Evolutionary conservation across 2,888 invertebrate genomes (phyloP), one percentile per base, ranked within the genome.

Genomic region (Pyrgus malvae): DNA sequence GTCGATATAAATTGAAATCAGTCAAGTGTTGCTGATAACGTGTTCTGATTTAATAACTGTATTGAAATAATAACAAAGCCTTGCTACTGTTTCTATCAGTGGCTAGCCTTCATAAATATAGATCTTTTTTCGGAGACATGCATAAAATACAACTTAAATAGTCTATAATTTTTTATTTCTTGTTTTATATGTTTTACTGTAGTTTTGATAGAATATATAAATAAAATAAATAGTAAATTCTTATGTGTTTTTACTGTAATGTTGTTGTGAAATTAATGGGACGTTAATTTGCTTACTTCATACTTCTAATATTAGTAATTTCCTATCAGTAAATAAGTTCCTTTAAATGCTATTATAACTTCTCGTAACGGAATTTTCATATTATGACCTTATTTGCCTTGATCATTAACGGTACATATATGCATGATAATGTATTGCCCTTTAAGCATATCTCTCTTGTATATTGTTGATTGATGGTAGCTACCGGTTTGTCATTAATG

Each of bases 11-110:
- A 42, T 50, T 42, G 33, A 50, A 42, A 50, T 50, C 33, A 50
- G 25, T 50, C 42, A 33, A 42, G 25, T 41, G 41, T 40, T 48
- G 19, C 48, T 37, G 48, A 33, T 33, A 49, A 40, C 40, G 9
- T 23, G 23, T 23, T 35, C 21, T 23, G 11, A 38, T 38, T 23
- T 23, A n/a, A 21, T 38, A 21, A 21, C 19, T n/a, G 19, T 38
- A 38, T 38, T 38, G 11, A 7, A 40, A 21, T 38, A 11, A n/a
- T 11, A 19, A 21, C 21, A 38, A 38, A 38, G 38, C 7, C n/a
- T 21, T 19, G 38, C 6, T 38, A 21, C 21, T 3, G 38, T 38
- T 38, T 21, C 21, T 21, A 38, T 38, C 9, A 38, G 19, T 31
- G 17, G 5, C 19, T 29, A 21, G 19, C 46, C 23, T 1, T 35